Conservation (phyloP, 1,140 invertebrate genomes). For the Centruroides vittatus region DNA sequence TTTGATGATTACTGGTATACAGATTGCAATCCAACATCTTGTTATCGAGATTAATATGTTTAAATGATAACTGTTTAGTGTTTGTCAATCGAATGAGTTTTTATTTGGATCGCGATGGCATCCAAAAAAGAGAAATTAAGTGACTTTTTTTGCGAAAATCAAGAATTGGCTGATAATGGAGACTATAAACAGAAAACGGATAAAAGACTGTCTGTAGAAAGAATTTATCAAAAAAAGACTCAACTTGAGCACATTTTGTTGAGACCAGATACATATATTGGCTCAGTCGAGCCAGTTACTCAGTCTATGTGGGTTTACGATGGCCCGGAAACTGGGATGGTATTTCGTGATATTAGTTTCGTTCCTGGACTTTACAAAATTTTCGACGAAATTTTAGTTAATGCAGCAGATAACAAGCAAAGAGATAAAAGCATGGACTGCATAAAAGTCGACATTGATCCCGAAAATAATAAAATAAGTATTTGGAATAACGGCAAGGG, state of each 20-base stretch:
- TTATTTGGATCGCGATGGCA: too few species aligned
- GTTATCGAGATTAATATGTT: too few species aligned
- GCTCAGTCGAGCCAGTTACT: conserved; percentile 70
- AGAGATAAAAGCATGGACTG: conserved; percentile 83
- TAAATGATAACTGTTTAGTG: too few species aligned
- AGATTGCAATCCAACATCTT: too few species aligned
- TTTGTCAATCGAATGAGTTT: too few species aligned
- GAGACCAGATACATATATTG: conserved; percentile 97
- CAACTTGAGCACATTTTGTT: conserved; percentile 95
- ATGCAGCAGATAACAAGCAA: conserved; percentile 99
- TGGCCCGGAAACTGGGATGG: conserved; percentile 55
- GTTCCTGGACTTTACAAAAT: conserved; percentile 99
- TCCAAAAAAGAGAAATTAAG: too few species aligned
- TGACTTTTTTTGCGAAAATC: too few species aligned
- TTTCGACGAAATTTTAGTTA: conserved; percentile 97
- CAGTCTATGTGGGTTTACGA: conserved; percentile 90
- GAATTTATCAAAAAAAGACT: conserved; percentile 97
- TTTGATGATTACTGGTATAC: too few species aligned
- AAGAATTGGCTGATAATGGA: background rate
- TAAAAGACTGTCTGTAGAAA: conserved; percentile 53
- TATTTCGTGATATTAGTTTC: conserved; percentile 74
- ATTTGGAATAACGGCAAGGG: conserved; percentile 97
- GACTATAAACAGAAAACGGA: conserved; percentile 6
- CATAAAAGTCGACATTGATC: conserved; percentile 92
- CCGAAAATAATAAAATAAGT: conserved; percentile 76